Percentiles rank a stretch among this genome's conserved stretches.
These are phyloP conservation scores for Taurulus bubalis DNA, from an alignment of 2,113 vertebrate genomes.

Conservation along the genomic window DNA sequence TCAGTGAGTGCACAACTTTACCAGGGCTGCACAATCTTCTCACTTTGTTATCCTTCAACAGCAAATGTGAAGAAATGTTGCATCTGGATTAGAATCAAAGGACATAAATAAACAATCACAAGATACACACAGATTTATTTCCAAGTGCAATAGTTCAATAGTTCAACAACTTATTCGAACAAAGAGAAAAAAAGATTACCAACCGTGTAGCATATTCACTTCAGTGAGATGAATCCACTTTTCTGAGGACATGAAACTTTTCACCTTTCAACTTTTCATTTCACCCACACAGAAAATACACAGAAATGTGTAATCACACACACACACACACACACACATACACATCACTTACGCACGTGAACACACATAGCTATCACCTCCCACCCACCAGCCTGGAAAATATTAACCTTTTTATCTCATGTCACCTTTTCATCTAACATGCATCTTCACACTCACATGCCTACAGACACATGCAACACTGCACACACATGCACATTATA, in stretches of 20 bases:
- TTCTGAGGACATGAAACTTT: constrained; percentile 44
- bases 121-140: neutral
- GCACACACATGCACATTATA: constrained; percentile 24
- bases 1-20: neutral
- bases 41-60: neutral
- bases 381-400: constrained; percentile 74
- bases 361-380: constrained; percentile 68
- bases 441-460: constrained; percentile 51
- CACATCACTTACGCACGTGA: constrained; percentile 34
- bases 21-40: neutral
- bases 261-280: too few species aligned
- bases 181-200: neutral
- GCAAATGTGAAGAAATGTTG: neutral
- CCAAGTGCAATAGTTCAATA: neutral
- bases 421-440: constrained; percentile 67
- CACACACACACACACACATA: constrained; percentile 31
- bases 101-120: neutral
- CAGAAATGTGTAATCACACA: constrained; percentile 27
- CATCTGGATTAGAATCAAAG: neutral
- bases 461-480: constrained; percentile 39
- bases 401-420: constrained; percentile 76
- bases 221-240: constrained; percentile 14
- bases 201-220: neutral
- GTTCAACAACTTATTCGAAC: neutral
- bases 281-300: constrained; percentile 64